These are phyloP conservation scores for Clinocottus analis DNA, from an alignment of 2,113 vertebrate genomes.

Conservation along the genomic window DNA sequence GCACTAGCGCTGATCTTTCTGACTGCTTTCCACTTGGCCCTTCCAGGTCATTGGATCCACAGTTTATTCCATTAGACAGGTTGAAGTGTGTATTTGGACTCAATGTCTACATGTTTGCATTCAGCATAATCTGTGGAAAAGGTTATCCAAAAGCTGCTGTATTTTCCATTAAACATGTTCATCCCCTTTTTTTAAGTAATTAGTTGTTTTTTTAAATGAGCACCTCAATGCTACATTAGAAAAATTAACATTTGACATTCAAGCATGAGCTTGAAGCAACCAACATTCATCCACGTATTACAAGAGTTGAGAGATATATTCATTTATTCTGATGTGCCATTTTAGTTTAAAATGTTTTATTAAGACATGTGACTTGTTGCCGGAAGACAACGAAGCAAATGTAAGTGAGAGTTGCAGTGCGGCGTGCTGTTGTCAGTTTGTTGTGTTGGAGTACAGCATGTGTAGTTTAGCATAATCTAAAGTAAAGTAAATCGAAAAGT, in stretches of 20 bases:
- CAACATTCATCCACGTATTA: not conserved
- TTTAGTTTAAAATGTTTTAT: no score
- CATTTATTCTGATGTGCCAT: no score
- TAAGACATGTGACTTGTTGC: no score
- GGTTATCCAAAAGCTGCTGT: not conserved
- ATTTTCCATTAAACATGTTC: not conserved
- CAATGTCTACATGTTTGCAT: not conserved
- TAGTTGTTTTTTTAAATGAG: not conserved
- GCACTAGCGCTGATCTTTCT: not conserved
- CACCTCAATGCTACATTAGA: not conserved
- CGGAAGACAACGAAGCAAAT: no score
- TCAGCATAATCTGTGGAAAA: not conserved
- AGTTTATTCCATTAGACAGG: constrained; percentile 15
- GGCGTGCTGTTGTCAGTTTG: no score
- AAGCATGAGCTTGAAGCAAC: not conserved
- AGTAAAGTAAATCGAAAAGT: no score
- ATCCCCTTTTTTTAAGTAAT: not conserved
- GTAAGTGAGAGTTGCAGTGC: no score
- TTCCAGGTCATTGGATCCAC: constrained; percentile 12
- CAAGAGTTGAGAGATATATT: no score
- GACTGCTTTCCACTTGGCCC: constrained; percentile 21
- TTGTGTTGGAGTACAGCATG: no score
- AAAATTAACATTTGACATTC: not conserved
- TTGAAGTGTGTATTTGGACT: not conserved
- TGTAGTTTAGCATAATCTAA: no score